These are phyloP conservation scores for Tyto alba DNA, from an alignment of 2,113 vertebrate genomes.

Conservation along the genomic window DNA sequence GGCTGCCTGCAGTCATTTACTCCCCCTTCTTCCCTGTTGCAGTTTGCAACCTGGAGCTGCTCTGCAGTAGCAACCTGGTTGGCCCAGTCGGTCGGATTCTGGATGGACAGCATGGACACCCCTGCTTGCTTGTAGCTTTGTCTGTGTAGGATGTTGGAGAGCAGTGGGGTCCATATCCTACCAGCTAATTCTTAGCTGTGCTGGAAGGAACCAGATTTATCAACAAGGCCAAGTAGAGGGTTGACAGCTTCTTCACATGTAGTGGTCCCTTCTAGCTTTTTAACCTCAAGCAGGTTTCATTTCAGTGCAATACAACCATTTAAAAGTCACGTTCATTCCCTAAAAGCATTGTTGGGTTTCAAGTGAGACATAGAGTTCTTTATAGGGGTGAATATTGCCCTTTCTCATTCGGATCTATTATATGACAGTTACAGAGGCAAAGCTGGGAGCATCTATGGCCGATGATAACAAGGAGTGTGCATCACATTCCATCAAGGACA, in stretches of 20 bases:
- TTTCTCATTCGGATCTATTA: not conserved
- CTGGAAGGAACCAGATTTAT: not conserved
- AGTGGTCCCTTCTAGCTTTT: not conserved
- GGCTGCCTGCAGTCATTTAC: not conserved
- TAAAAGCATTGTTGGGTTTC: not conserved
- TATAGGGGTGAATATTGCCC: not conserved
- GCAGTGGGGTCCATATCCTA: not conserved
- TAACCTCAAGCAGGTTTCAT: not conserved
- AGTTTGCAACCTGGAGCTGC: not conserved
- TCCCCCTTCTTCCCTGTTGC: not conserved
- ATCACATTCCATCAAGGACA: not conserved
- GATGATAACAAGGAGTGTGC: not conserved
- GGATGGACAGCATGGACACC: not conserved
- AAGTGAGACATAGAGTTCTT: not conserved
- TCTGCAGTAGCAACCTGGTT: not conserved
- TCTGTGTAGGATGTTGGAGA: rapidly evolving
- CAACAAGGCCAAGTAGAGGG: not conserved
- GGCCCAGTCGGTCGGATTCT: not conserved
- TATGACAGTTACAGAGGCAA: not conserved
- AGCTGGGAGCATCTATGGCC: not conserved
- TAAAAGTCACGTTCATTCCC: not conserved
- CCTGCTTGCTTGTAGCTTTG: not conserved
- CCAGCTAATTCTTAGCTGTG: not conserved
- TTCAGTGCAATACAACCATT: not conserved
- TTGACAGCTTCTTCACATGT: not conserved